phyloP scores from a whole-genome alignment of 2,888 invertebrate genomes.

The Morpho deidamia region DNA sequence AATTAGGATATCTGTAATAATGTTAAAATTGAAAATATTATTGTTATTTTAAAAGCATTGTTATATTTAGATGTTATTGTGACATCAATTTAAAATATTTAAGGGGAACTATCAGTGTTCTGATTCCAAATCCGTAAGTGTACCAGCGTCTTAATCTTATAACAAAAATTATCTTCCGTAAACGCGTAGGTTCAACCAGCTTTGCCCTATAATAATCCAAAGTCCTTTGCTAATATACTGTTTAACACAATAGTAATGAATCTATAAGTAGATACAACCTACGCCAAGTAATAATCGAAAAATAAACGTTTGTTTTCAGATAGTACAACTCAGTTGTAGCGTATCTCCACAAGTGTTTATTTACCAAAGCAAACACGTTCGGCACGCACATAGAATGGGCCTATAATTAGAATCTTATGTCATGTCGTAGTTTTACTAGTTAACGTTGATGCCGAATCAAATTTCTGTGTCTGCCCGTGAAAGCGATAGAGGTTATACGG shows the following conservation, averaged over 20 bases:
- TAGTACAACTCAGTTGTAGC: conserved; percentile 27
- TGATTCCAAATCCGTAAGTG: neutral
- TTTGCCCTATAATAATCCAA: neutral
- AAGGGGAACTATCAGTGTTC: neutral
- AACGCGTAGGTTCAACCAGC: conserved; percentile 3
- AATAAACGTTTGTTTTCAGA: neutral
- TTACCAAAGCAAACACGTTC: conserved; percentile 43
- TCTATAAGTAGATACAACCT: neutral
- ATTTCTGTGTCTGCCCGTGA: conserved; percentile 26
- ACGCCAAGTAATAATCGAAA: neutral
- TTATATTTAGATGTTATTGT: too few species aligned
- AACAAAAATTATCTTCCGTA: conserved; percentile 13
- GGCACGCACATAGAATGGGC: conserved; percentile 31
- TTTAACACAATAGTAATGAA: neutral
- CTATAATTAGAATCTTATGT: conserved; percentile 33
- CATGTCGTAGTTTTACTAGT: conserved; percentile 28
- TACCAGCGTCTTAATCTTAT: neutral
- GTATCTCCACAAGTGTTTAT: conserved; percentile 66
- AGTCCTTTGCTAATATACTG: neutral
- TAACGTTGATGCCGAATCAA: conserved; percentile 23
- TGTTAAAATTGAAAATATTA: too few species aligned
- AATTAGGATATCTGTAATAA: too few species aligned
- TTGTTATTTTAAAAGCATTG: too few species aligned
- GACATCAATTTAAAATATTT: too few species aligned
- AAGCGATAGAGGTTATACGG: conserved; percentile 35